phyloP scores from a whole-genome alignment of 2,797 vertebrate species.

The Tauraco hartlaubi region DNA sequence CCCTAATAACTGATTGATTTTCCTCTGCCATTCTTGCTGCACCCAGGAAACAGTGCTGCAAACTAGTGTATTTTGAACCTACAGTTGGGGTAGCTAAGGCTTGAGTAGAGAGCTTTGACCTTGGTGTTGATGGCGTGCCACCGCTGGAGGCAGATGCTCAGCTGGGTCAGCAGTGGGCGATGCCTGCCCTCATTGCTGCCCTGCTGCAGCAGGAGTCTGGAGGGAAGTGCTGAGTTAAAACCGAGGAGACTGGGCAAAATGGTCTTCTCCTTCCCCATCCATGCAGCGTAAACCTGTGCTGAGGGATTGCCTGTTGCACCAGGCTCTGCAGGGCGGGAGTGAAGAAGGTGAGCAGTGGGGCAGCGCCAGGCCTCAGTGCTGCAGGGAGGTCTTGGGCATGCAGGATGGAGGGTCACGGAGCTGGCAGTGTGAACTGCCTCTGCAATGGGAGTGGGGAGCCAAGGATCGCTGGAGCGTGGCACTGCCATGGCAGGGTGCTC shows the following conservation, averaged over 20 bases:
- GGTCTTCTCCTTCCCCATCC: neutral
- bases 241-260: neutral
- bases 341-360: neutral
- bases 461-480: accelerated
- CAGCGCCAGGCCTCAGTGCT: neutral
- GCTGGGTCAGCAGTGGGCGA: neutral
- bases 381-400: neutral
- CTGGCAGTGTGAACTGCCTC: neutral
- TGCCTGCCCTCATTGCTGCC: neutral
- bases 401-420: accelerated
- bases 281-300: neutral
- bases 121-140: neutral
- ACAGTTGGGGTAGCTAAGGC: neutral
- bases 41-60: neutral
- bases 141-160: neutral
- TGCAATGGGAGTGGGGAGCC: neutral
- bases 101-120: neutral
- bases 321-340: neutral
- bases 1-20: neutral
- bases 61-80: neutral
- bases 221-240: neutral
- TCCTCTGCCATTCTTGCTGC: neutral
- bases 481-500: neutral
- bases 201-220: neutral
- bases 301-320: neutral